These are phyloP conservation scores for Parnassius orleans DNA, from an alignment of 2,888 invertebrate genomes.

Conservation along the genomic window DNA sequence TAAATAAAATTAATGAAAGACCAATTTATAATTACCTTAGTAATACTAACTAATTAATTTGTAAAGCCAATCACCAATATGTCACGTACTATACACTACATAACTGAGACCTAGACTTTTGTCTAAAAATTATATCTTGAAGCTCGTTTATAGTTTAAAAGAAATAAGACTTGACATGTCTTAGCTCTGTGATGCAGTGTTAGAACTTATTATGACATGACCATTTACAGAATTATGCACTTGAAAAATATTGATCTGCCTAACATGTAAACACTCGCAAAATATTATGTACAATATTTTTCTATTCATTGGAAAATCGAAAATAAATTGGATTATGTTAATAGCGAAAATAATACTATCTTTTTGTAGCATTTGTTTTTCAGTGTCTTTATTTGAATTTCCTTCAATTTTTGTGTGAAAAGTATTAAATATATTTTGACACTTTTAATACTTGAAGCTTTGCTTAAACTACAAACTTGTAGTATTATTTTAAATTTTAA, in stretches of 20 bases:
- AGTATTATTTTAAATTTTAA: background rate
- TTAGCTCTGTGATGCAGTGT: slow-evolving; percentile 15
- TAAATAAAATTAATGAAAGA: slow-evolving; percentile 35
- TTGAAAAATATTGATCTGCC: slow-evolving; percentile 2
- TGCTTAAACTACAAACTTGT: too few species aligned
- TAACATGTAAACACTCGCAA: slow-evolving; percentile 15
- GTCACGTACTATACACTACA: slow-evolving; percentile 15
- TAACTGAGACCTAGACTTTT: slow-evolving; percentile 6
- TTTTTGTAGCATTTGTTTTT: background rate
- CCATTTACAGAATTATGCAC: background rate
- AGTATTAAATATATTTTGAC: too few species aligned
- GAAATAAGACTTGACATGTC: background rate
- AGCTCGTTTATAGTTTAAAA: too few species aligned
- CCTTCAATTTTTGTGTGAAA: background rate
- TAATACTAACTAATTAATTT: slow-evolving; percentile 25
- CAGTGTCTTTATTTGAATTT: background rate
- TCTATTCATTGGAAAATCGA: slow-evolving; percentile 6
- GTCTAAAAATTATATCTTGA: too few species aligned
- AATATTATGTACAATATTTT: slow-evolving; percentile 13
- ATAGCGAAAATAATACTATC: background rate
- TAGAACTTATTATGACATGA: slow-evolving; percentile 6
- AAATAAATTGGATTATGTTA: slow-evolving; percentile 6
- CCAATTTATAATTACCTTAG: slow-evolving; percentile 29
- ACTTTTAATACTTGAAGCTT: too few species aligned
- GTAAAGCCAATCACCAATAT: slow-evolving; percentile 23